These are phyloP conservation scores for Limnothrissa miodon DNA, from an alignment of 2,113 vertebrate genomes.

Conservation along the genomic window DNA sequence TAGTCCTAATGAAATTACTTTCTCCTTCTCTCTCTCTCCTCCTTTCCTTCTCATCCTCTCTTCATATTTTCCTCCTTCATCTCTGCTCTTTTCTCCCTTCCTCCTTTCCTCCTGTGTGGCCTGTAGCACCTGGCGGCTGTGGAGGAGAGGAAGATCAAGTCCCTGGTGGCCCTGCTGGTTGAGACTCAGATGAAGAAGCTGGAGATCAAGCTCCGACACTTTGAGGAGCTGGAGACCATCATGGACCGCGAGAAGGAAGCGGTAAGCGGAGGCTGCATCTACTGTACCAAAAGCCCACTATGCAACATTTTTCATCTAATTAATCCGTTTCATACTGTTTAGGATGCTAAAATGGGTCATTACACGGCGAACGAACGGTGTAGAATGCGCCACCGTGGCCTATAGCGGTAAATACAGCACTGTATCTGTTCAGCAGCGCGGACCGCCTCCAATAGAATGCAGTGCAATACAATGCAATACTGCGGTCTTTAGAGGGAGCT, in stretches of 20 bases:
- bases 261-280: too few relatives aligned
- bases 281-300: too few relatives aligned
- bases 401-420: too few relatives aligned
- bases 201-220: slow-evolving; percentile 97
- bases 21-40: background rate
- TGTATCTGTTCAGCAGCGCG: too few relatives aligned
- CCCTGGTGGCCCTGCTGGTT: slow-evolving; percentile 91
- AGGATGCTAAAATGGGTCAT: too few relatives aligned
- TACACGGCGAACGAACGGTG: too few relatives aligned
- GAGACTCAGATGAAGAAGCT: slow-evolving; percentile 99
- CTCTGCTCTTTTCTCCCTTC: background rate
- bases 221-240: slow-evolving; percentile 96
- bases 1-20: background rate
- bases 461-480: too few relatives aligned
- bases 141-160: slow-evolving; percentile 97
- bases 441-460: too few relatives aligned
- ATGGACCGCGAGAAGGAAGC: slow-evolving; percentile 98
- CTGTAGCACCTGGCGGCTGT: slow-evolving; percentile 91
- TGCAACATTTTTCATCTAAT: too few relatives aligned
- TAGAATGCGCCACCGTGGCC: too few relatives aligned
- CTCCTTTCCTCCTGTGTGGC: background rate
- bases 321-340: too few relatives aligned
- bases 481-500: too few relatives aligned
- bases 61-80: background rate
- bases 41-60: background rate